Base-by-base conservation (phyloP, 1,140 invertebrate species). In the Pristionchus pacificus region DNA sequence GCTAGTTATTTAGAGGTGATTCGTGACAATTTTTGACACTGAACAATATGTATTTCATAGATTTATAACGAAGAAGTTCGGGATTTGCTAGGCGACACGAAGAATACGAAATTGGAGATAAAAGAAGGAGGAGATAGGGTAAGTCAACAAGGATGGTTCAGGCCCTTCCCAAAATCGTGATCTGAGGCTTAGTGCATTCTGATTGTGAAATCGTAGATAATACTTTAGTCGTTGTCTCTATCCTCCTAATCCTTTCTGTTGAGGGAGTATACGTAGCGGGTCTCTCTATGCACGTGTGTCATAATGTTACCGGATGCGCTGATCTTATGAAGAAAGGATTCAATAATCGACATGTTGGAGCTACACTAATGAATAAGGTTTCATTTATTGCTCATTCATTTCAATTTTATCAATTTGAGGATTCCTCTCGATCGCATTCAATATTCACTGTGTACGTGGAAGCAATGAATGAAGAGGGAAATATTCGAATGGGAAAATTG, bases 371-470 rank as follows among this genome's bases (percentile, higher is more conserved):
- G 91, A 93, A 93, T 83, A 89, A 90, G 0, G 91, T 81, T 66
- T 15, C 6, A 1, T 32, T 75, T 55, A n/a, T 61, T 24, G 30
- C 24, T 57, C 38, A 58, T n/a, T n/a, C n/a, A 19, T 38, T 74
- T 14, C 28, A 57, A 72, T 38, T 57, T n/a, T 60, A 19, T 15
- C 10, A 19, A 57, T n/a, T 0, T 87, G 90, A 90, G 0, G 90
- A 91, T 70, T 93, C 91, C 29, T 87, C 85, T 2, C 87, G 93
- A 6, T 89, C 88, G 71, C 93, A 96, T 84, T 92, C 92, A n/a
- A 94, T 96, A 68, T 92, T 96, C 81, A 93, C 91, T 0, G 89
- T 96, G 66, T 90, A 89, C 60, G 85, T 95, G 15, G 93, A 96
- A 84, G 91, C 91, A 86, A 89, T 91, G 80, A 84, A 84, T 24